Percentiles rank a stretch among this genome's conserved stretches.
phyloP scores from a whole-genome alignment of 2,888 invertebrate species.

The Lycia hirtaria region DNA sequence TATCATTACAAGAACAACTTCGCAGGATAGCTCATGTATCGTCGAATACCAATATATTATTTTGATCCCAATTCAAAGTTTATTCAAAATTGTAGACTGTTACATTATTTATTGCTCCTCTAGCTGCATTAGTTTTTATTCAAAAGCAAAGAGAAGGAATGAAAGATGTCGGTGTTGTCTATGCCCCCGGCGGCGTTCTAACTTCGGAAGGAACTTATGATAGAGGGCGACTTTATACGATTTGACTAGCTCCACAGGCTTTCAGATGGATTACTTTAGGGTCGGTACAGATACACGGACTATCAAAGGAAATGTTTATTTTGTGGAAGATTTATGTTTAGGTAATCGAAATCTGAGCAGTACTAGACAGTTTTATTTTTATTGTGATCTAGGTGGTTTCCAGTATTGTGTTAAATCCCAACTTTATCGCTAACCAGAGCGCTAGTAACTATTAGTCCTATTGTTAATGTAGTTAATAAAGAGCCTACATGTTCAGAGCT shows the following conservation, averaged over 20 bases:
- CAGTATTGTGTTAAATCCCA: no score
- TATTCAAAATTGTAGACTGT: background rate
- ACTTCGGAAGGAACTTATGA: constrained; percentile 61
- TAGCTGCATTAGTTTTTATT: constrained; percentile 60
- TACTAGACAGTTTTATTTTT: no score
- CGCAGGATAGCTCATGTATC: background rate
- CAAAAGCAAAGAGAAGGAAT: constrained; percentile 52
- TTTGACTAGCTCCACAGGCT: constrained; percentile 58
- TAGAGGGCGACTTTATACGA: constrained; percentile 64
- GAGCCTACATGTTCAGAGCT: no score
- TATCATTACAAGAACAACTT: no score
- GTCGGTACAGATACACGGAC: constrained; percentile 13
- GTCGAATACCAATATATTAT: background rate
- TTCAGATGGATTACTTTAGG: constrained; percentile 51
- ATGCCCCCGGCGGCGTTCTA: constrained; percentile 36
- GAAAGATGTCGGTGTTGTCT: constrained; percentile 54
- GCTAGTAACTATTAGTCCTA: no score
- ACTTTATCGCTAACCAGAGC: no score
- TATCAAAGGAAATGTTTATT: constrained; percentile 25
- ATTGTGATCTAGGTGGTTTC: no score
- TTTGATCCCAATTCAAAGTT: background rate
- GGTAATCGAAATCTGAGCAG: background rate
- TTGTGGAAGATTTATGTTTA: constrained; percentile 3
- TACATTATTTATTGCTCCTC: constrained; percentile 64
- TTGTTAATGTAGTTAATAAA: no score